Base-by-base conservation (phyloP, 2,888 invertebrate genomes). In the Allygus modestus region DNA sequence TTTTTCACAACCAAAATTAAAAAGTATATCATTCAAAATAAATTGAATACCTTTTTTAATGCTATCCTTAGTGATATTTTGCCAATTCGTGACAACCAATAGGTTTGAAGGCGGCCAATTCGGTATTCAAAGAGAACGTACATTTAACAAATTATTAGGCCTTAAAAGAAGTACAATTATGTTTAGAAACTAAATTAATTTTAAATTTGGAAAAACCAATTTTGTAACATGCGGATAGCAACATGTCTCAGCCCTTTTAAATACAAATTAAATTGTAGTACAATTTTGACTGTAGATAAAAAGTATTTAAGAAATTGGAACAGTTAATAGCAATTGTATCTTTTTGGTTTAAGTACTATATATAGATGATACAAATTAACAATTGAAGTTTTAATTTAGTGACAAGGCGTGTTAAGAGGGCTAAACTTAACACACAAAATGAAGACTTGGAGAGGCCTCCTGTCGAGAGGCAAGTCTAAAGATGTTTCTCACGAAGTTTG, bases 1-100 rank as follows among this genome's bases (percentile, higher is more conserved):
- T 58, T 79, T 79, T 54, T 79, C 54, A 79, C 58, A 77, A 41
- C 43, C 51, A 20, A 77, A 75, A n/a, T n/a, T 43, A n/a, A 77
- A 77, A 46, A 31, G 31, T 33, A 71, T 51, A 51, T 1, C 11
- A 51, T 51, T 41, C 26, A 41, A 33, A n/a, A 31, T 9, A 31
- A 69, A 73, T 37, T 69, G 11, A 33, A 31, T 28, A 9, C 20
- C 23, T 61, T 28, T 31, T 33, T 33, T 23, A 28, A 12, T 33
- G 73, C 73, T 73, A 73, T 37, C 73, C 73, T 41, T 73, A 15
- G 17, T 28, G 2, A 1, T 12, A 73, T n/a, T n/a, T 73, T 37
- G 23, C 41, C 41, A 37, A 43, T 73, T 41, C 0, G 17, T n/a
- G 15, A 33, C n/a, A 28, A 65, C 31, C 65, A 31, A 65, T 31